Conservation (phyloP, 2,888 invertebrate genomes). For the Slavum lentiscoides region DNA sequence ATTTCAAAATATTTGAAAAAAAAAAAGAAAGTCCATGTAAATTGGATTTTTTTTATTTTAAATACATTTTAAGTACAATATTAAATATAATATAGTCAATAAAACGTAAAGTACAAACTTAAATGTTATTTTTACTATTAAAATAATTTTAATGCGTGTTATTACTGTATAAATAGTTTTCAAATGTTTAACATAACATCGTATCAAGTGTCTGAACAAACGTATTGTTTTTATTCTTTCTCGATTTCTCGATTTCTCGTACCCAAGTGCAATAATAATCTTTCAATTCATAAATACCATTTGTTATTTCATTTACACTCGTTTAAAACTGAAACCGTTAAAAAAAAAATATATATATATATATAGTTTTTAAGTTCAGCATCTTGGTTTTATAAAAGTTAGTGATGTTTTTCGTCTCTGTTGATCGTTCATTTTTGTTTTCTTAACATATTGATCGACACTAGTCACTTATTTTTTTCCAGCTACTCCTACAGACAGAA, state of each 20-base stretch:
- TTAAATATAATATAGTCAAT: slow-evolving; percentile 43
- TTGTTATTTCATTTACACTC: no score
- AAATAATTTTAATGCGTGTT: slow-evolving; percentile 42
- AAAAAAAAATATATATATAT: no score
- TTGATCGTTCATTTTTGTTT: no score
- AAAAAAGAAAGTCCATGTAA: neutral
- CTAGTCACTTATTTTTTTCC: slow-evolving; percentile 32
- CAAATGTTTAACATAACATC: slow-evolving; percentile 8
- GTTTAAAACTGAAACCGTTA: no score
- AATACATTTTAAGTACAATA: slow-evolving; percentile 27
- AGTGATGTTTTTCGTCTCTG: no score
- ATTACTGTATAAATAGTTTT: slow-evolving; percentile 44
- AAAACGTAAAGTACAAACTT: slow-evolving; percentile 52
- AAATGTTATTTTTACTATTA: slow-evolving; percentile 49
- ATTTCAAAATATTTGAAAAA: neutral
- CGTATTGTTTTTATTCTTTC: no score
- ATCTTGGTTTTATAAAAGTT: no score
- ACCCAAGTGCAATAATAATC: no score
- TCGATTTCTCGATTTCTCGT: no score
- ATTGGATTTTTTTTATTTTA: slow-evolving; percentile 10
- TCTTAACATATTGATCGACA: neutral
- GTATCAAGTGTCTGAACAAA: slow-evolving; percentile 29
- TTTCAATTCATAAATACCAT: no score
- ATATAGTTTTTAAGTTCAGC: no score
- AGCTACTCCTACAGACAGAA: neutral